Conservation (phyloP, 2,113 vertebrate species). For the Protobothrops mucrosquamatus region DNA sequence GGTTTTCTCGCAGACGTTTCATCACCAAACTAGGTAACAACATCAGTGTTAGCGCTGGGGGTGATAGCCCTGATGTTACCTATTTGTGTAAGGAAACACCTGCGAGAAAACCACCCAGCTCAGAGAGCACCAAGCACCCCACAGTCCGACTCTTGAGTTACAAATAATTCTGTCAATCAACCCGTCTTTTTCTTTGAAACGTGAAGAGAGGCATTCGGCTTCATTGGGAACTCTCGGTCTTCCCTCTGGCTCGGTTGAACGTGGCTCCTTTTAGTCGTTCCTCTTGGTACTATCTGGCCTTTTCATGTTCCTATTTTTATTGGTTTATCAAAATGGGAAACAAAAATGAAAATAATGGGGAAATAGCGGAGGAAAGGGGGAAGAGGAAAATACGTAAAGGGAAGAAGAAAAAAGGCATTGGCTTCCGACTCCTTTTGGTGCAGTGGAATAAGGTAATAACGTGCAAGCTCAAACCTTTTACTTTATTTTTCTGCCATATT, state of each 20-base stretch:
- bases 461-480: no score
- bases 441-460: no score
- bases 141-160: neutral
- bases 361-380: no score
- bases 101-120: neutral
- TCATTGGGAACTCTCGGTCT: neutral
- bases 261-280: neutral
- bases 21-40: neutral
- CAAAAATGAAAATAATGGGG: neutral
- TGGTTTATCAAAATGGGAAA: neutral
- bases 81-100: neutral
- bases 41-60: neutral
- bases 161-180: neutral
- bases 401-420: neutral
- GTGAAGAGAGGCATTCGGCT: neutral
- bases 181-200: neutral
- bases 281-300: no score
- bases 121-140: neutral
- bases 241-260: neutral
- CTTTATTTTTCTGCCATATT: no score
- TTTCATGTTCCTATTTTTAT: no score
- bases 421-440: neutral
- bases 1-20: neutral
- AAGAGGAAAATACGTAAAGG: neutral
- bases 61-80: neutral